Percentiles rank a stretch among this genome's conserved stretches.
These are phyloP conservation scores for Eupsilia transversa DNA, from an alignment of 2,888 invertebrate species.

Conservation along the genomic window DNA sequence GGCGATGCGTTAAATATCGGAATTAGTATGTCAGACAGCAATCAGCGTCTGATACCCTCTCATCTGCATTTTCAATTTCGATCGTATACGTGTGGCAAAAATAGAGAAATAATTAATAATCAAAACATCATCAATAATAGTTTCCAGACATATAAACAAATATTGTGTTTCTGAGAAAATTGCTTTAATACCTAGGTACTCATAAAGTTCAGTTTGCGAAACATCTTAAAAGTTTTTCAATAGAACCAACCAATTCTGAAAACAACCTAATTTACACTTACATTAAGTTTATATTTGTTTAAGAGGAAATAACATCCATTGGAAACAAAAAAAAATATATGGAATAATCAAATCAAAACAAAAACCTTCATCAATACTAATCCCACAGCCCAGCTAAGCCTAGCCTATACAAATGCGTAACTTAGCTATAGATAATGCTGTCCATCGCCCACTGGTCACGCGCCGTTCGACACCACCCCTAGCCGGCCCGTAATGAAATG, in stretches of 20 bases:
- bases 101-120: not conserved
- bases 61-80: not conserved
- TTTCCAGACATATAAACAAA: not conserved
- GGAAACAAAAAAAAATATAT: not conserved
- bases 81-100: not conserved
- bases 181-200: not conserved
- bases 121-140: not conserved
- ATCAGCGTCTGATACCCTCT: not conserved
- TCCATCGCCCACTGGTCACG: constrained; percentile 44
- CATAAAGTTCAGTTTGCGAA: not conserved
- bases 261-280: not conserved
- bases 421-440: constrained; percentile 39
- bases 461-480: not conserved
- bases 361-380: constrained; percentile 2
- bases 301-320: not conserved
- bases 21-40: not conserved
- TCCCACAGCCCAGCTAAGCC: constrained; percentile 9
- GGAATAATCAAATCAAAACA: not conserved
- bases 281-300: not conserved
- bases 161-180: not conserved
- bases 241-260: not conserved
- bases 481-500: constrained; percentile 48
- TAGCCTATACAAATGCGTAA: constrained; percentile 18
- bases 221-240: not conserved
- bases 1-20: not conserved